Evolutionary conservation across 2,113 vertebrate genomes (phyloP).

Genomic region (Lutjanus erythropterus): DNA sequence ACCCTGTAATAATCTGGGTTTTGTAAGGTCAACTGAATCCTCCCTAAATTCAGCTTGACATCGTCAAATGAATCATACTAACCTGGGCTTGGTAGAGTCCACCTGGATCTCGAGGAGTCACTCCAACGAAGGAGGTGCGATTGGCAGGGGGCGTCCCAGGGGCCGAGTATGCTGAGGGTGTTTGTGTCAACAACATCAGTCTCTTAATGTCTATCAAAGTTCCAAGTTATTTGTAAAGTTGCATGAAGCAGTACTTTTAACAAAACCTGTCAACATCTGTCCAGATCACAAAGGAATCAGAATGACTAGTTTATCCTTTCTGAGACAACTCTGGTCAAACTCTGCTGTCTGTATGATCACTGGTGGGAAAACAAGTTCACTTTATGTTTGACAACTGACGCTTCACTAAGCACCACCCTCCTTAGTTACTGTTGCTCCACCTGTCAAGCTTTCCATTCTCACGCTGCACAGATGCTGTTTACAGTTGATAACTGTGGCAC

Average conservation of each 20-base stretch:
- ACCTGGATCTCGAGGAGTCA: conserved; percentile 93
- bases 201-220: conserved; percentile 12
- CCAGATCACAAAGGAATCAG: neutral
- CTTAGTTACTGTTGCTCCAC: too few species aligned
- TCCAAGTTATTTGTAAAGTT: conserved; percentile 11
- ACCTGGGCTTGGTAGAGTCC: conserved; percentile 98
- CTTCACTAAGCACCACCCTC: too few species aligned
- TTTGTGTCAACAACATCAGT: conserved; percentile 50
- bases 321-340: too few species aligned
- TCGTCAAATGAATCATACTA: conserved; percentile 17
- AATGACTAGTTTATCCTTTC: too few species aligned
- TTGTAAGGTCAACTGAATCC: neutral
- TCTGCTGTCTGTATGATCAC: too few species aligned
- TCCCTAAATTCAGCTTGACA: neutral
- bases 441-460: too few species aligned
- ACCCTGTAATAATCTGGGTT: neutral
- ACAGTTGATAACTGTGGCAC: too few species aligned
- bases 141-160: conserved; percentile 95
- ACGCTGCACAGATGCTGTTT: too few species aligned
- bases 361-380: too few species aligned
- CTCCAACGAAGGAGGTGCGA: conserved; percentile 96
- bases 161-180: conserved; percentile 92
- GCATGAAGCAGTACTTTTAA: conserved; percentile 14
- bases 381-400: too few species aligned
- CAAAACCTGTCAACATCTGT: neutral